Evolutionary conservation across 1,140 invertebrate genomes (phyloP).

Genomic region (Zophobas morio): DNA sequence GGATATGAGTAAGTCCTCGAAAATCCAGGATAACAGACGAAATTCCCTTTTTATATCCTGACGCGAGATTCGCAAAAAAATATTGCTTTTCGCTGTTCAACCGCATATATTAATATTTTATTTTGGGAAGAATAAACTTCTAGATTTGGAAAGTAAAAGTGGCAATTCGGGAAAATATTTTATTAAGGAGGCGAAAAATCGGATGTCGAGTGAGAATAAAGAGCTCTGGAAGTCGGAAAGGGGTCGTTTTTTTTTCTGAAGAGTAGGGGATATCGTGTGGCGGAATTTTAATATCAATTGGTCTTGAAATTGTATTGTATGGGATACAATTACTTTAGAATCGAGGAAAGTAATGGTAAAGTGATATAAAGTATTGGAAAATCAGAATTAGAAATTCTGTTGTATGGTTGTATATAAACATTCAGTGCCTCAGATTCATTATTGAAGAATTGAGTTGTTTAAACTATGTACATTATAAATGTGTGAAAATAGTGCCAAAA

Average conservation of each 20-base stretch:
- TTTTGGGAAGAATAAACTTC: conserved; percentile 23
- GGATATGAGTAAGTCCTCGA: conserved; percentile 44
- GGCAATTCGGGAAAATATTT: background rate
- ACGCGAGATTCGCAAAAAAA: conserved; percentile 45
- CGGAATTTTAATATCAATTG: background rate
- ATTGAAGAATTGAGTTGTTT: no score
- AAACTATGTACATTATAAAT: no score
- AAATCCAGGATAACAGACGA: conserved; percentile 59
- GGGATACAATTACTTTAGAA: no score
- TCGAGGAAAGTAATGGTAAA: no score
- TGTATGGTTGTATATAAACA: no score
- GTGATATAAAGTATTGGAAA: no score
- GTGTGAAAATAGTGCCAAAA: no score
- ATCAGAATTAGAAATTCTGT: no score
- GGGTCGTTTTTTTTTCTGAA: background rate
- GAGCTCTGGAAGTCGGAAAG: background rate
- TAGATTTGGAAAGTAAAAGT: conserved; percentile 25
- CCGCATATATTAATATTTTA: conserved; percentile 50
- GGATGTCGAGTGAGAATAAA: conserved; percentile 4
- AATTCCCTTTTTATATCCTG: conserved; percentile 56
- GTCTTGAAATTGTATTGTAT: background rate
- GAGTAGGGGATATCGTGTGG: background rate
- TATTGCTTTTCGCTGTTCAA: conserved; percentile 48
- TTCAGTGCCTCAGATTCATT: no score
- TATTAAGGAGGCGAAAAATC: conserved; percentile 9